phyloP scores from a whole-genome alignment of 2,113 vertebrate species.

The Gallinago paraguaiae region DNA sequence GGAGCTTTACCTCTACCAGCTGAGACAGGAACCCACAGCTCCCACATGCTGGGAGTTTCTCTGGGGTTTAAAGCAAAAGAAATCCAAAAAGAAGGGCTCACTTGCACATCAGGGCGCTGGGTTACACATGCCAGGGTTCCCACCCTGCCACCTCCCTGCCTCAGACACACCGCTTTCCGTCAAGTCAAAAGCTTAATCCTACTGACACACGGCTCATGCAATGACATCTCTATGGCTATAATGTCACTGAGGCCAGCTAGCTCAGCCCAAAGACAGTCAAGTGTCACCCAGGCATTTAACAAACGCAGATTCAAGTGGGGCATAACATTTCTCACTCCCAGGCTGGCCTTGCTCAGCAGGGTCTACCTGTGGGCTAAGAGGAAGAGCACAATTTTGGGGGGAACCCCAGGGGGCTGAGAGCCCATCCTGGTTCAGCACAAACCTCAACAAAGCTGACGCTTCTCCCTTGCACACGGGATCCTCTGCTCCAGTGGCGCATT shows the following conservation, averaged over 20 bases:
- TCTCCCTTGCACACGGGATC: fast-evolving
- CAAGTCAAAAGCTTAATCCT: neutral
- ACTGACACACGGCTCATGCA: neutral
- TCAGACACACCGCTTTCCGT: fast-evolving
- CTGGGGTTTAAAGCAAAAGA: neutral
- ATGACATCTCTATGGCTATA: neutral
- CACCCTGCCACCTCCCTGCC: neutral
- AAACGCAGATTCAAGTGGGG: neutral
- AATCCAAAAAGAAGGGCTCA: no score
- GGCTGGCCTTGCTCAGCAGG: neutral
- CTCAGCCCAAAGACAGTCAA: neutral
- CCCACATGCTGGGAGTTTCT: neutral
- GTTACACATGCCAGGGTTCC: neutral
- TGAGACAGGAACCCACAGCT: neutral
- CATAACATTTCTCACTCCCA: neutral
- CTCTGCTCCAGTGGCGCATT: neutral
- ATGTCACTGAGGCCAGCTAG: neutral
- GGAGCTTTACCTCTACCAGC: neutral
- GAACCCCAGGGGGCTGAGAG: neutral
- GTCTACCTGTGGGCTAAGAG: neutral
- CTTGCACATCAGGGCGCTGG: neutral
- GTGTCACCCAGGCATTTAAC: neutral
- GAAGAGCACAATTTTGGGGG: fast-evolving
- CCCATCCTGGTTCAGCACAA: neutral
- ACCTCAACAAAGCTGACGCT: neutral